Conservation (phyloP, 1,140 invertebrate genomes). For the Aphidius gifuensis region DNA sequence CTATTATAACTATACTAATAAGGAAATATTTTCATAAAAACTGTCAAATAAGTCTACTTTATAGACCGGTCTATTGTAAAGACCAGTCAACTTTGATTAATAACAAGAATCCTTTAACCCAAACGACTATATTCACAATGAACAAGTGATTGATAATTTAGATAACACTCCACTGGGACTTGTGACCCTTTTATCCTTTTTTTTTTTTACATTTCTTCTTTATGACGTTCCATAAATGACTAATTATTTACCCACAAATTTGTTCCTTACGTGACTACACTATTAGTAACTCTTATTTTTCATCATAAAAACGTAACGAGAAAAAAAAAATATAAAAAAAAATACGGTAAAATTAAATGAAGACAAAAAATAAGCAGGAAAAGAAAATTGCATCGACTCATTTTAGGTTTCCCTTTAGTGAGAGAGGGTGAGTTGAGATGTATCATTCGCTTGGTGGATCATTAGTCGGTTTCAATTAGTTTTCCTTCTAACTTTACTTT, state of each 20-base stretch:
- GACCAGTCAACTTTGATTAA: no score
- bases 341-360: slow-evolving; percentile 9
- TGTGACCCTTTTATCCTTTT: slow-evolving; percentile 30
- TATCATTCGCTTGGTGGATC: slow-evolving; percentile 53
- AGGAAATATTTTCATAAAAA: slow-evolving; percentile 27
- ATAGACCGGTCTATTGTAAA: no score
- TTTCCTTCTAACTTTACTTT: slow-evolving; percentile 40
- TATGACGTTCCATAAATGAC: slow-evolving; percentile 50
- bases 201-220: slow-evolving; percentile 48
- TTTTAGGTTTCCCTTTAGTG: neutral
- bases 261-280: no score
- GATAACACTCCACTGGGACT: slow-evolving; percentile 43
- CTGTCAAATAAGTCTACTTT: slow-evolving; percentile 48
- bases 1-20: no score
- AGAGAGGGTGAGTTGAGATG: slow-evolving; percentile 31
- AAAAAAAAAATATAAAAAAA: no score
- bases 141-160: slow-evolving; percentile 50
- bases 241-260: slow-evolving; percentile 39
- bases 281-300: no score
- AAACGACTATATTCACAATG: no score
- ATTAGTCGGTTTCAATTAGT: slow-evolving; percentile 58
- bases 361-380: slow-evolving; percentile 38
- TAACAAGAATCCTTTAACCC: no score
- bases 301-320: no score
- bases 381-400: slow-evolving; percentile 5